A percentile compares a stretch with the other conserved stretches of the same genome.
These are phyloP conservation scores for Whitmania pigra DNA, from an alignment of 1,140 invertebrate species.

Conservation along the genomic window DNA sequence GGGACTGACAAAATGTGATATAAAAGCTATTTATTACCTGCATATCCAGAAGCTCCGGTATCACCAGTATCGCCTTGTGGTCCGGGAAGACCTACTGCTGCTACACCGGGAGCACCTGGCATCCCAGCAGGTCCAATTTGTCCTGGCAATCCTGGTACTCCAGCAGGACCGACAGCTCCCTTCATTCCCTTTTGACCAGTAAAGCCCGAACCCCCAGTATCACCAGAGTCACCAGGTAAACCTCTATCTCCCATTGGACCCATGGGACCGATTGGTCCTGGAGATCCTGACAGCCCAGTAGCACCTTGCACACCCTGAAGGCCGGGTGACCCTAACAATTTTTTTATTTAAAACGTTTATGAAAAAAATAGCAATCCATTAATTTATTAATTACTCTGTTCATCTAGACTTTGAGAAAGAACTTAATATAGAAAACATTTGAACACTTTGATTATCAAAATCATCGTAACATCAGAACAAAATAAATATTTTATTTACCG, in stretches of 20 bases:
- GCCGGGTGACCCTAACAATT: constrained; percentile 2
- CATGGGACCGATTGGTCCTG: background rate
- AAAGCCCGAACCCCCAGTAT: background rate
- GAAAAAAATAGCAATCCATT: too few relatives aligned
- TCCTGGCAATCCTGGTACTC: constrained; percentile 12
- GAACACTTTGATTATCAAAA: background rate
- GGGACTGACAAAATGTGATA: background rate
- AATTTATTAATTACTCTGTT: too few relatives aligned
- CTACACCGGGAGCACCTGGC: constrained; percentile 12
- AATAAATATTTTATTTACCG: background rate
- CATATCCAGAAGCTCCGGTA: constrained; percentile 1
- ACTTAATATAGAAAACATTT: background rate
- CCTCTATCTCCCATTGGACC: constrained; percentile 13
- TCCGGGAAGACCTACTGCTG: constrained; percentile 7
- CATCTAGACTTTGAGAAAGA: too few relatives aligned
- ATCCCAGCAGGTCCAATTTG: constrained; percentile 11
- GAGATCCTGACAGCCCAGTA: constrained; percentile 13
- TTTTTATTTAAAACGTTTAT: constrained; percentile 10
- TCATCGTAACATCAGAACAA: background rate
- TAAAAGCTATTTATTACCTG: background rate
- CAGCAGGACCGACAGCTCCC: constrained; percentile 1
- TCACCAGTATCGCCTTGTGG: constrained; percentile 7
- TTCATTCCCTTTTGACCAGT: background rate
- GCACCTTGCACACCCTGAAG: constrained; percentile 12
- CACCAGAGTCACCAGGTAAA: constrained; percentile 1